Base-by-base conservation (phyloP, 2,113 vertebrate genomes). In the Centrocercus urophasianus region DNA sequence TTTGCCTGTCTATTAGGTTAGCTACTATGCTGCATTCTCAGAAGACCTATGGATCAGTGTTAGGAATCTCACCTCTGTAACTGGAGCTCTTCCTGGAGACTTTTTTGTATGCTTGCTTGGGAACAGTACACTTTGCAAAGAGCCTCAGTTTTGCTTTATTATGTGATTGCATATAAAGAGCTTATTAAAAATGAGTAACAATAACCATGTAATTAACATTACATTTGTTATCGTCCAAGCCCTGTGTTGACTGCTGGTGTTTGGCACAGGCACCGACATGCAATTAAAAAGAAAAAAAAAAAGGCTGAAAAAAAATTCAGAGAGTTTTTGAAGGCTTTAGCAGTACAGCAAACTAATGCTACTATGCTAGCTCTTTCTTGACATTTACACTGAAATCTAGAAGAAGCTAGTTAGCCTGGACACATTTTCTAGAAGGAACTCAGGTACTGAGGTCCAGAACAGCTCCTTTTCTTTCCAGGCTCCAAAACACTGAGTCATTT, bases 151-250 rank as follows among this genome's bases (percentile, higher is more conserved):
- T 89, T 79, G 48, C 70, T 92, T 89, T 94, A 71, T 89, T 94
- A 69, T 56, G 93, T 83, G 79, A 84, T 87, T 76, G 88, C 38
- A 47, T 93, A 43, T 73, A 65, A 93, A 94, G 91, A 89, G 65
- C 59, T 94, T 96, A 93, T 93, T 95, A 85, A 93, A 95, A 93
- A 70, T 64, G 6, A 83, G 48, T 63, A 93, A 87, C 73, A 90
- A 82, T 95, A 95, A 81, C 34, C 34, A 40, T 57, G 42, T 86
- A 92, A 96, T 94, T 94, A 92, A 83, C 65, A 73, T 93, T 93
- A 83, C 42, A 36, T 86, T 94, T 87, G 73, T 87, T 93, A 72
- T 75, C 34, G n/a, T 71, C 57, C 42, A 54, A 83, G 60, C 71
- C 69, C 50, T 83, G 42, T 81, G 64, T 90, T 94, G 86, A 89